Evolutionary conservation across 2,113 vertebrate species (phyloP), one percentile per base, ranked within the genome.

Genomic region (Halichoeres trimaculatus): DNA sequence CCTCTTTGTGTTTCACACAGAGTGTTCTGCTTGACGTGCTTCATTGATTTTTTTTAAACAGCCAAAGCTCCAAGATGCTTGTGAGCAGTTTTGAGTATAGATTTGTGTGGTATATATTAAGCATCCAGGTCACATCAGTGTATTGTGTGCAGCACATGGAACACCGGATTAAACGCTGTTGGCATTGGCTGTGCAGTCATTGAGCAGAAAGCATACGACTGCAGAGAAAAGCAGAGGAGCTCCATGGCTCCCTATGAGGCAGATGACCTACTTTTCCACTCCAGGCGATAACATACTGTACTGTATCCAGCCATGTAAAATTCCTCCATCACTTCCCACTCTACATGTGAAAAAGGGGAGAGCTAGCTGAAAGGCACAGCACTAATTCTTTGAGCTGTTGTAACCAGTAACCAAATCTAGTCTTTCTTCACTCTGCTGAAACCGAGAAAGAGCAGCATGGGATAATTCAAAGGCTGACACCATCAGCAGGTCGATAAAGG

Each of bases 201-300:
- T 70, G 59, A 66, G 65, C 59, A 85, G 75, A 40, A 53, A 45
- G 54, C 83, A 60, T 64, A 62, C 50, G 30, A 20, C 70, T 77
- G 65, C 74, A 81, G 74, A 78, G 80, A n/a, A 17, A 69, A 70
- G 77, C 74, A 60, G 24, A 17, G 45, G 75, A 78, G 76, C 88
- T 79, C 56, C 45, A 26, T 57, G 73, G 80, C 76, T 76, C 66
- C 66, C 71, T 77, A 45, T 61, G 66, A 84, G 62, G 77, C 79
- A 69, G 75, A 69, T 91, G 90, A 91, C 90, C 90, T 91, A 91
- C 77, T 90, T 90, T 90, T 68, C 69, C 53, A 76, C 78, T 89
- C 68, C 23, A 76, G 81, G 78, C 68, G 26, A 76, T 82, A 82
- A 72, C 63, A 74, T 68, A 68, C 73, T 70, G 70, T 60, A 74